Evolutionary conservation across 2,113 vertebrate genomes (phyloP), one percentile per base, ranked within the genome.

Genomic region (Spermophilus dauricus): DNA sequence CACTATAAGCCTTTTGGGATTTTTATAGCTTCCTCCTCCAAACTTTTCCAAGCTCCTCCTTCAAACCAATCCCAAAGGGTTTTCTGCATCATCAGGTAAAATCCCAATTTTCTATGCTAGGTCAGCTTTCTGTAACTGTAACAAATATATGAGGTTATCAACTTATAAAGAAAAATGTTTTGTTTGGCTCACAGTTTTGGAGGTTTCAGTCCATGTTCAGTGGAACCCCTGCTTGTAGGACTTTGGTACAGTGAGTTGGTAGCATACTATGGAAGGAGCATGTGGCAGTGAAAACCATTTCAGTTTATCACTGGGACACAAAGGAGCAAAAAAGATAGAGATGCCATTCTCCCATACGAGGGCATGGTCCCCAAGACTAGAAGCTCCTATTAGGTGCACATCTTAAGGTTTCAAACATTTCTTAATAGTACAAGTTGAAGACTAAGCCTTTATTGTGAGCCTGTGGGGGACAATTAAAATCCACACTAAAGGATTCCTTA

Each of bases 361-460:
- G 13, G 0, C 4, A n/a, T 34, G 4, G 2, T 4, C 18, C 18
- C 17, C 8, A 34, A 34, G 65, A 34, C 65, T 34, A 34, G 13
- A 32, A 32, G 65, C 34, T n/a, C 65, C 65, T 67, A 67, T 32
- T 32, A 67, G 65, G 12, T 5, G 32, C 65, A 69, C 12, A 4
- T 6, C 32, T 63, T 63, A 69, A 69, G 4, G 65, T 69, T 69
- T 69, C 32, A 16, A 18, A 26, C 37, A 63, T 65, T 37, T 63
- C 8, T 26, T 37, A 37, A 61, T 37, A 20, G 58, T 26, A 63
- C 37, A 83, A 83, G 26, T 26, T 83, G 37, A 37, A 8, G 39
- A 30, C 65, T 17, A 69, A 69, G 65, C 65, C 32, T 69, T 69
- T 32, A 34, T 34, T 5, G 32, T 42, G 26, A 5, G 8, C 37